Base-by-base conservation (phyloP, 2,888 invertebrate species). In the Lottia scabra region DNA sequence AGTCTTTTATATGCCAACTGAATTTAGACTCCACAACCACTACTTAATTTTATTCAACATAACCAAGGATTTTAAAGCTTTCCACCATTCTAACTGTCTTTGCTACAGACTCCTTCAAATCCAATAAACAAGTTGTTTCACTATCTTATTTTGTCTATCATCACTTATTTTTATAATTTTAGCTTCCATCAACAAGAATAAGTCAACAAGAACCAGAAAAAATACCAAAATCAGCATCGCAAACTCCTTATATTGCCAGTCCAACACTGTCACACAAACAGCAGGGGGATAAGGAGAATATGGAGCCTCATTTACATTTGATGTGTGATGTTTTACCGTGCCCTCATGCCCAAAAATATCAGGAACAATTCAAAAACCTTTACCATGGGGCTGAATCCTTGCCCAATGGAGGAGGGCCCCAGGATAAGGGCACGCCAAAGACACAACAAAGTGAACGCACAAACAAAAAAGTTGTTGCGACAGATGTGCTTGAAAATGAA, bases 261-360 rank as follows among this genome's bases (percentile, higher is more conserved):
- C 82, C 82, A 16, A 73, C 73, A 8, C 74, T 81, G 44, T 65
- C 65, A 19, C 73, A 68, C 43, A 69, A 70, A 12, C 65, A 26
- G 65, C 64, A 65, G 26, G 44, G 63, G 16, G 72, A 56, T 2
- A 38, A 38, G 38, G 56, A 73, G 19, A 71, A 74, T n/a, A 71
- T 81, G 16, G 82, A 83, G 43, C 83, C 84, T 48, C 84, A 84
- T 70, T 73, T 82, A 27, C 84, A 84, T 71, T 71, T 83, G 0
- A 80, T 83, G 80, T 84, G 83, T 78, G 83, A 83, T 63, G 66
- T 84, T 12, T 67, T 84, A 65, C 84, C 84, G 2, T 83, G 82
- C 71, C 80, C 80, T 27, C 82, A 84, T 68, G 73, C 71, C 26
- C 16, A 67, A 10, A 62, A 70, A n/a, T 68, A 44, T 26, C 38